These are phyloP conservation scores for Spilosoma lubricipeda DNA, from an alignment of 2,888 invertebrate species.

Conservation along the genomic window DNA sequence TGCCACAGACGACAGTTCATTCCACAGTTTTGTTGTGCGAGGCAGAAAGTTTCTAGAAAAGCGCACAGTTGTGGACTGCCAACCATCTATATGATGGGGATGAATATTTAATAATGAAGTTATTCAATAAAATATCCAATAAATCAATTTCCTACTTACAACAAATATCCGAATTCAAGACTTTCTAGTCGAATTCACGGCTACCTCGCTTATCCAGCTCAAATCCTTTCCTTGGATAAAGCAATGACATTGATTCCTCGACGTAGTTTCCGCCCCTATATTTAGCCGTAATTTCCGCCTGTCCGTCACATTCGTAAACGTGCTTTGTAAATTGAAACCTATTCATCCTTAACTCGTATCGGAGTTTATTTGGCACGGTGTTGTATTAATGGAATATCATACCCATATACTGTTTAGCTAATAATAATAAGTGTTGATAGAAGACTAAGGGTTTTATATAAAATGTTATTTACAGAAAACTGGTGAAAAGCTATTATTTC, in stretches of 20 bases:
- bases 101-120: background rate
- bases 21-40: no score
- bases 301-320: conserved; percentile 8
- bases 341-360: conserved; percentile 4
- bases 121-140: background rate
- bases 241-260: conserved; percentile 12
- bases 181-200: background rate
- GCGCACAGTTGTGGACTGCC: no score
- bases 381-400: background rate
- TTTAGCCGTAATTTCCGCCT: conserved; percentile 20
- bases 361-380: background rate
- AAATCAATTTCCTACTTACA: background rate
- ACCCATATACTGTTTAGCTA: background rate
- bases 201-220: conserved; percentile 1
- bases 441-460: no score
- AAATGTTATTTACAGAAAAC: no score
- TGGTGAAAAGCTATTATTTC: no score
- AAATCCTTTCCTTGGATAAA: conserved; percentile 6
- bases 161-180: background rate
- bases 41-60: no score
- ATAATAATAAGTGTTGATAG: no score
- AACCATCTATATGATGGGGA: no score
- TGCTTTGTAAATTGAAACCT: conserved; percentile 20
- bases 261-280: conserved; percentile 10
- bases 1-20: no score